Conservation (phyloP, 2,113 vertebrate genomes). For the Phoenicopterus ruber region DNA sequence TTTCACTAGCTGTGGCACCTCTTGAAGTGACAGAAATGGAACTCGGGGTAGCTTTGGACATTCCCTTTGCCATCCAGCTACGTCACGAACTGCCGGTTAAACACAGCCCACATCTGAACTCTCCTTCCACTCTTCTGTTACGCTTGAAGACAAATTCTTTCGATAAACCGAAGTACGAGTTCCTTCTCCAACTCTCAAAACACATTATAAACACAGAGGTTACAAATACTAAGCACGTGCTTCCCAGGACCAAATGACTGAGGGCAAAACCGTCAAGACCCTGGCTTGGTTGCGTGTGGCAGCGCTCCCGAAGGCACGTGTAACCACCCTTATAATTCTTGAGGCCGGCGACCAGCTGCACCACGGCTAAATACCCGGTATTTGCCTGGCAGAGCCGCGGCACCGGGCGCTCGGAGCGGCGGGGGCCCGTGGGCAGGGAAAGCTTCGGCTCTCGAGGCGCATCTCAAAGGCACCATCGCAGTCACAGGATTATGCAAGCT, state of each 20-base stretch:
- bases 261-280: accelerated
- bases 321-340: accelerated
- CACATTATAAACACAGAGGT: not conserved
- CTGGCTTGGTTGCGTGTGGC: accelerated
- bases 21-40: accelerated
- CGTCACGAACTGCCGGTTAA: accelerated
- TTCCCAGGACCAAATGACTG: accelerated
- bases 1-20: not conserved
- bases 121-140: not conserved
- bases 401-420: too few species aligned
- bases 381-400: not conserved
- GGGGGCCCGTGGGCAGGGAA: too few species aligned
- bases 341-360: accelerated
- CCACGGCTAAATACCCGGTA: accelerated
- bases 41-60: not conserved
- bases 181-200: not conserved
- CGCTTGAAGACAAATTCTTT: not conserved
- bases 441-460: not conserved
- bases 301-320: accelerated
- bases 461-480: not conserved
- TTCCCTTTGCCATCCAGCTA: not conserved
- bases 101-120: not conserved
- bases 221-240: accelerated
- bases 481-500: not conserved
- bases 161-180: not conserved